Evolutionary conservation across 1,140 invertebrate species (phyloP).

Genomic region (Frieseomelitta varia): DNA sequence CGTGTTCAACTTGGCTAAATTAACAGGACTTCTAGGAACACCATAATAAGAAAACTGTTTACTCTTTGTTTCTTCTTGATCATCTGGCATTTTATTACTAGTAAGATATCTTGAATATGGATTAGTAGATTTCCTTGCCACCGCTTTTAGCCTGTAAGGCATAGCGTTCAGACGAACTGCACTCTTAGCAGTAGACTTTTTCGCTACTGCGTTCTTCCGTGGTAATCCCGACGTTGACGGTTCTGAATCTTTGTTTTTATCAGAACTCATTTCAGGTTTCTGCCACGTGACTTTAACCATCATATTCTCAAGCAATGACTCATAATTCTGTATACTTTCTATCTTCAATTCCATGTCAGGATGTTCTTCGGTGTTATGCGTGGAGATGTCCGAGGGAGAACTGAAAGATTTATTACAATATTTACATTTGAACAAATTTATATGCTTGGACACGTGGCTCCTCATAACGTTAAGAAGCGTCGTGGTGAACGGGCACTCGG

Average conservation of each 20-base stretch:
- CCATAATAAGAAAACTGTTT: constrained; percentile 71
- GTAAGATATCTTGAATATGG: constrained; percentile 67
- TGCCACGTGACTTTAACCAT: constrained; percentile 42
- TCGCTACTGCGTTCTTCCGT: constrained; percentile 66
- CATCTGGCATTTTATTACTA: constrained; percentile 10
- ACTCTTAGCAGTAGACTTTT: constrained; percentile 76
- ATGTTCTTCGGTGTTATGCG: constrained; percentile 66
- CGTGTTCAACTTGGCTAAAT: constrained; percentile 70
- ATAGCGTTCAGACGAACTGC: neutral
- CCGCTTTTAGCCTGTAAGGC: constrained; percentile 66
- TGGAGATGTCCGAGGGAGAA: constrained; percentile 39
- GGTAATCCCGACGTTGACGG: neutral
- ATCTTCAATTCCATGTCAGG: constrained; percentile 66
- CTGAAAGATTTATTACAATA: constrained; percentile 71
- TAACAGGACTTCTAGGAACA: constrained; percentile 58
- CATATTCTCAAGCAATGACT: constrained; percentile 56
- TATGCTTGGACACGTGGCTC: constrained; percentile 72
- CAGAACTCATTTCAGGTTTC: neutral
- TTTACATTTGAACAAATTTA: constrained; percentile 74
- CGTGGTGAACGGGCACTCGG: constrained; percentile 66
- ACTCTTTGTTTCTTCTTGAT: neutral
- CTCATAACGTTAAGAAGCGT: constrained; percentile 61
- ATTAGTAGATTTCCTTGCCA: constrained; percentile 79
- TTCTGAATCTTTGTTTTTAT: neutral
- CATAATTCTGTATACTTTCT: constrained; percentile 67